phyloP scores from a whole-genome alignment of 2,888 invertebrate species.

The Ormyrus labotus region DNA sequence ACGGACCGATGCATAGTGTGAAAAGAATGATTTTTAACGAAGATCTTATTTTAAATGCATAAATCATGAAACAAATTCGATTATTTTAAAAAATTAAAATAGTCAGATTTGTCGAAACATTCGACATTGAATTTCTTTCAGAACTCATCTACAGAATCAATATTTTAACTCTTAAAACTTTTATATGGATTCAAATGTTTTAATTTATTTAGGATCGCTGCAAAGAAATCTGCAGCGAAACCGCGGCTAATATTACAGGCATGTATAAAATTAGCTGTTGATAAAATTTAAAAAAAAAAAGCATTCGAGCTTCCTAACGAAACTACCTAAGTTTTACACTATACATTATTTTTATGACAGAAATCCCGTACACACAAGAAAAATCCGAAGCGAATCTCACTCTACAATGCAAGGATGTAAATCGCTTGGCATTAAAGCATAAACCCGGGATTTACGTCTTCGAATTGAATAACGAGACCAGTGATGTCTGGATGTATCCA shows the following conservation, averaged over 20 bases:
- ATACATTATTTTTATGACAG: slow-evolving; percentile 12
- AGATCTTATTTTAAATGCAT: too few relatives aligned
- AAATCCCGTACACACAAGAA: slow-evolving; percentile 29
- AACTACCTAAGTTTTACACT: background rate
- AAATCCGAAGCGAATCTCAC: slow-evolving; percentile 60
- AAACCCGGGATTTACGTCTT: slow-evolving; percentile 66
- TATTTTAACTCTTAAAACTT: too few relatives aligned
- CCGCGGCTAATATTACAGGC: slow-evolving; percentile 1
- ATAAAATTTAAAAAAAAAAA: background rate
- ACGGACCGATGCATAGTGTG: too few relatives aligned
- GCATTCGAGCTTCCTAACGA: background rate
- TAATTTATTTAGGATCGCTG: slow-evolving; percentile 14
- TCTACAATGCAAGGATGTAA: slow-evolving; percentile 63
- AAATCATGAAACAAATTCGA: background rate
- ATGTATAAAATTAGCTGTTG: slow-evolving; percentile 8
- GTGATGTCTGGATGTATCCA: slow-evolving; percentile 34
- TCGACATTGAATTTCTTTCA: too few relatives aligned
- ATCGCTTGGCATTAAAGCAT: slow-evolving; percentile 62
- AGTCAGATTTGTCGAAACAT: background rate
- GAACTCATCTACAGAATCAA: too few relatives aligned
- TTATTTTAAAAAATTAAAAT: background rate
- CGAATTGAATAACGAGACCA: slow-evolving; percentile 50
- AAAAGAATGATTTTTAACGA: too few relatives aligned
- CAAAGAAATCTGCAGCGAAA: slow-evolving; percentile 1
- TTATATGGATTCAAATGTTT: too few relatives aligned